Percentiles rank a stretch among this genome's conserved stretches.
These are phyloP conservation scores for Conus ventricosus DNA, from an alignment of 1,140 invertebrate genomes.

Conservation along the genomic window DNA sequence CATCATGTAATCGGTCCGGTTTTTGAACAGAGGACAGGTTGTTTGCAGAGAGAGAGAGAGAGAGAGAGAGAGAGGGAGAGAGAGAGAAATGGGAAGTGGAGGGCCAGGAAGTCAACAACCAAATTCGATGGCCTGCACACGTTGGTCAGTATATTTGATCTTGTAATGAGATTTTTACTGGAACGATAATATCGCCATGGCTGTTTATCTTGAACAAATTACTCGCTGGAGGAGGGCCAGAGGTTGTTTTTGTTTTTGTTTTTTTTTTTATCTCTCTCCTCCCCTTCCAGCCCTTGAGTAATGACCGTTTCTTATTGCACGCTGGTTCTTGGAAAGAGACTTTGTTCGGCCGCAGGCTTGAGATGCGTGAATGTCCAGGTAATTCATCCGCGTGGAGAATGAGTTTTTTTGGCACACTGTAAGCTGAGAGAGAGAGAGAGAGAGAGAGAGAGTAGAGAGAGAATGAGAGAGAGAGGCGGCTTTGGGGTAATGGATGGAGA, in stretches of 20 bases:
- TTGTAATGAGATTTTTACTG: conserved; percentile 20
- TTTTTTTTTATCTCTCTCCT: too few species aligned
- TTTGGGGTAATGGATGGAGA: background rate
- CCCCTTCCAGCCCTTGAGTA: too few species aligned
- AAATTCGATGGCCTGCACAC: background rate
- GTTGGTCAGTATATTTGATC: conserved; percentile 1
- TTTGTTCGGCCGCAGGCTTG: background rate
- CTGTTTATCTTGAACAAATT: conserved; percentile 6
- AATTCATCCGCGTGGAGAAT: too few species aligned
- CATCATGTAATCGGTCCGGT: background rate
- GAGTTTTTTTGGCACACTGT: too few species aligned
- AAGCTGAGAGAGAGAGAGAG: background rate
- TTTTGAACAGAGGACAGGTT: background rate
- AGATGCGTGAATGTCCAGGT: background rate
- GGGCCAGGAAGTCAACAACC: background rate
- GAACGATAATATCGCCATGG: background rate
- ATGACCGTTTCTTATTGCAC: background rate
- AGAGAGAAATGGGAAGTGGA: background rate
- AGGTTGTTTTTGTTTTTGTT: too few species aligned
- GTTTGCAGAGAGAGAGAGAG: background rate
- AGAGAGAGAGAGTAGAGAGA: background rate
- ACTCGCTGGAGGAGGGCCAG: too few species aligned
- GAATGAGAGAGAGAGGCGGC: background rate
- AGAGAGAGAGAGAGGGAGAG: background rate
- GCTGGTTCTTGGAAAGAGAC: background rate